These are phyloP conservation scores for Phenganax marumi DNA, from an alignment of 92 coral and sea anemone species.

Conservation along the genomic window DNA sequence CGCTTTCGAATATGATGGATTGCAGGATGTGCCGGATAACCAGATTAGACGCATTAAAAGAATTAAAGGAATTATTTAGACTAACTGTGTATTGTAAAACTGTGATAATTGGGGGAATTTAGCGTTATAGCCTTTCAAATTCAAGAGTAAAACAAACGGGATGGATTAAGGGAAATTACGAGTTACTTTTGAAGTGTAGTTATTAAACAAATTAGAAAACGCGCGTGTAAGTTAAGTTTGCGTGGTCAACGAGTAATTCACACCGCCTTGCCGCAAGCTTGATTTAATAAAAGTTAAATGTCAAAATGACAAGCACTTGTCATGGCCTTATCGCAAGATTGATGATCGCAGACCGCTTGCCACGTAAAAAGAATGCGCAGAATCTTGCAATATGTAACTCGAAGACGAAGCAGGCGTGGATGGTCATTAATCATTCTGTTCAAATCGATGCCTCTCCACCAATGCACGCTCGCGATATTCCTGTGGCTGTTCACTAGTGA, in stretches of 20 bases:
- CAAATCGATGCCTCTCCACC: constrained; percentile 42
- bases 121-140: constrained; percentile 28
- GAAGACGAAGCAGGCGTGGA: constrained; percentile 51
- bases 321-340: constrained; percentile 48
- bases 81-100: constrained; percentile 7
- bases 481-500: constrained; percentile 47
- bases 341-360: constrained; percentile 37
- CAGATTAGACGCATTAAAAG: constrained; percentile 48
- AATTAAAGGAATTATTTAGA: constrained; percentile 30
- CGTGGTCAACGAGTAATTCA: constrained; percentile 31
- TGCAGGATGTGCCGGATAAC: constrained; percentile 44
- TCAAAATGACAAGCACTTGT: constrained; percentile 24
- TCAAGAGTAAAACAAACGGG: constrained; percentile 3
- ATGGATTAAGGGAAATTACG: constrained; percentile 9
- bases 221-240: constrained; percentile 17
- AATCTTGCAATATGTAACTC: constrained; percentile 38
- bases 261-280: constrained; percentile 42
- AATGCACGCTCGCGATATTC: constrained; percentile 41
- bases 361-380: constrained; percentile 39
- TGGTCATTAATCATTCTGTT: constrained; percentile 48
- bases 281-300: constrained; percentile 38
- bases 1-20: constrained; percentile 36
- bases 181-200: background rate
- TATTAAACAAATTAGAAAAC: background rate
- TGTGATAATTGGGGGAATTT: constrained; percentile 39